Evolutionary conservation across 2,113 vertebrate genomes (phyloP).

Genomic region (Xiphophorus maculatus): DNA sequence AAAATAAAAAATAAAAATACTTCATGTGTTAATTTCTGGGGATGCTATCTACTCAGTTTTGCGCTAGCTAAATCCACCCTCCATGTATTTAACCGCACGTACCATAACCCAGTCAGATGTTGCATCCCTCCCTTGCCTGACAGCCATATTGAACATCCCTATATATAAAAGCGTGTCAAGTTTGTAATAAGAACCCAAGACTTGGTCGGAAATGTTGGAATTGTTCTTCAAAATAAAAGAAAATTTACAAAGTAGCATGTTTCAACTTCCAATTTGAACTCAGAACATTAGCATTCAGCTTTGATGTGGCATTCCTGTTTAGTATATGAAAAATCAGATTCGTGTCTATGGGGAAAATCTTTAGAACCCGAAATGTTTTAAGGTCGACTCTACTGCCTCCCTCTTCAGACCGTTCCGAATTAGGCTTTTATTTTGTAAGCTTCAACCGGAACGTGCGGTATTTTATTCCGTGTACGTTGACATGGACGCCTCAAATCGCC

Average conservation of each 20-base stretch:
- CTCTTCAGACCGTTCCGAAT: background rate
- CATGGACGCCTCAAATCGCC: slow-evolving; percentile 60
- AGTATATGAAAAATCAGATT: no score
- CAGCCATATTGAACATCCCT: slow-evolving; percentile 74
- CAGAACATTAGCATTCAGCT: background rate
- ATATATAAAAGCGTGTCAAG: slow-evolving; percentile 15
- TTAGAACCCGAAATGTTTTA: no score
- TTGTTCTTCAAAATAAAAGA: slow-evolving; percentile 15
- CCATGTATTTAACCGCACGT: background rate
- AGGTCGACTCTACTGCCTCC: no score
- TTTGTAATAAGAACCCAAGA: background rate
- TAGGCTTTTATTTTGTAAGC: slow-evolving; percentile 43
- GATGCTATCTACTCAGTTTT: no score
- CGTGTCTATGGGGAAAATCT: no score
- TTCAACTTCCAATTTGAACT: background rate
- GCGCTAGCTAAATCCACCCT: background rate
- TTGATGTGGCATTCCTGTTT: no score
- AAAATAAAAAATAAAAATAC: background rate
- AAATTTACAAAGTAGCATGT: no score
- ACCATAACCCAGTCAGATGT: slow-evolving; percentile 28
- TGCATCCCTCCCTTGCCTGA: slow-evolving; percentile 40
- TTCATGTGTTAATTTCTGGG: background rate
- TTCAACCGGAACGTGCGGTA: slow-evolving; percentile 16
- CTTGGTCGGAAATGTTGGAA: background rate
- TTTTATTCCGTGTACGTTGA: slow-evolving; percentile 3